A percentile compares a stretch with the other conserved stretches of the same genome.
Conservation (phyloP, 1,140 invertebrate genomes). For the Aporrectodea caliginosa region DNA sequence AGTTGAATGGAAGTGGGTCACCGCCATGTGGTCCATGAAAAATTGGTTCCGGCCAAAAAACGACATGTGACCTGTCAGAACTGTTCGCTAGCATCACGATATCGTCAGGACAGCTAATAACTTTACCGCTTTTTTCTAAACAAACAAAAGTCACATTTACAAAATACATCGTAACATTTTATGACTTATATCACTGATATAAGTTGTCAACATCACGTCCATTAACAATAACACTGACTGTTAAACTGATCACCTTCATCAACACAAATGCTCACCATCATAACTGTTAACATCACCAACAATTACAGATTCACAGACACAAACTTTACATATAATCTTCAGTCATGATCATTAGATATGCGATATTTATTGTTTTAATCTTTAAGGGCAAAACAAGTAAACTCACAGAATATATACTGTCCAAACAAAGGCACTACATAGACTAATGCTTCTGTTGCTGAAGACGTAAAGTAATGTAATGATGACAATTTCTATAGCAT, state of each 20-base stretch:
- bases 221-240: not conserved
- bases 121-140: not conserved
- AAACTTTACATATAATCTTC: too few species aligned
- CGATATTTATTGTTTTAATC: too few species aligned
- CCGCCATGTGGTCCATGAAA: not conserved
- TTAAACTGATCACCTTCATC: not conserved
- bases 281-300: not conserved
- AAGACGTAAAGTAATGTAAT: too few species aligned
- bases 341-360: too few species aligned
- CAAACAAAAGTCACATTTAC: not conserved
- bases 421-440: too few species aligned
- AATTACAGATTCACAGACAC: not conserved
- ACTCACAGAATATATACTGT: too few species aligned
- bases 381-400: too few species aligned
- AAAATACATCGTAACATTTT: not conserved
- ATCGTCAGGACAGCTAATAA: not conserved
- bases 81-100: not conserved
- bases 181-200: not conserved
- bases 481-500: too few species aligned
- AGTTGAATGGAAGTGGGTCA: not conserved
- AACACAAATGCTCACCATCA: not conserved
- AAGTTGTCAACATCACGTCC: not conserved
- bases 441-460: too few species aligned
- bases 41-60: not conserved
- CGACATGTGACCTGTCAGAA: not conserved